Evolutionary conservation across 2,797 vertebrate species (phyloP), one percentile per base, ranked within the genome.

Genomic region (Merluccius polli): DNA sequence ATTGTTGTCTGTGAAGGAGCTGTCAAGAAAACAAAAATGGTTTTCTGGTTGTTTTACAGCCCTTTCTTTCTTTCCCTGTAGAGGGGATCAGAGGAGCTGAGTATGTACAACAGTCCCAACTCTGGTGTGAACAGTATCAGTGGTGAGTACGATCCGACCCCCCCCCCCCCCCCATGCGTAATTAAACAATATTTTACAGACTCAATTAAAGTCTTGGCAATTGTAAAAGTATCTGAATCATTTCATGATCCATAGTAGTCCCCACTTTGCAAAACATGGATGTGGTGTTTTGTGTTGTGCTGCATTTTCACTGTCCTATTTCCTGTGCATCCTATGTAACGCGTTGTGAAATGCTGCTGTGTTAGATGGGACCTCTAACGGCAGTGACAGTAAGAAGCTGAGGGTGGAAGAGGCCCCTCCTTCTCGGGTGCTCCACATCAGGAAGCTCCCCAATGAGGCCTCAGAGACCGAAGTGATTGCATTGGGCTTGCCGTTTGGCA

Each of bases 21-120:
- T 72, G 73, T 82, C 78, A 80, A 52, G 73, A 79, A 81, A 89
- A 85, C 84, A 81, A 69, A 86, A 73, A 81, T 83, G 41, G 81
- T 83, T 80, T 75, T 21, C 29, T 79, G 44, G 63, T 83, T 87
- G 76, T 78, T 79, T 81, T 72, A 74, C 70, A 72, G n/a, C 79
- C 65, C 67, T 74, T 65, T 63, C 73, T 6, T 67, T 21, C 75
- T 38, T 68, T 75, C 67, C 71, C 87, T 9, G 4, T 92, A 98
- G 97, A 97, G 97, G 94, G 97, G 97, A 95, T 97, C 97, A 90
- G 97, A 98, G 82, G 97, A 99, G 93, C 94, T 99, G 93, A 96
- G 95, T 95, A 95, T 98, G 93, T 98, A 98, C 94, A 97, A 92
- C 95, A 97, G 95, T 93, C 94, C 97, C 83, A 97, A 94, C 93